A percentile compares a stretch with the other conserved stretches of the same genome.
These are phyloP conservation scores for Mirounga angustirostris DNA, from an alignment of 2,113 vertebrate genomes.

Conservation along the genomic window DNA sequence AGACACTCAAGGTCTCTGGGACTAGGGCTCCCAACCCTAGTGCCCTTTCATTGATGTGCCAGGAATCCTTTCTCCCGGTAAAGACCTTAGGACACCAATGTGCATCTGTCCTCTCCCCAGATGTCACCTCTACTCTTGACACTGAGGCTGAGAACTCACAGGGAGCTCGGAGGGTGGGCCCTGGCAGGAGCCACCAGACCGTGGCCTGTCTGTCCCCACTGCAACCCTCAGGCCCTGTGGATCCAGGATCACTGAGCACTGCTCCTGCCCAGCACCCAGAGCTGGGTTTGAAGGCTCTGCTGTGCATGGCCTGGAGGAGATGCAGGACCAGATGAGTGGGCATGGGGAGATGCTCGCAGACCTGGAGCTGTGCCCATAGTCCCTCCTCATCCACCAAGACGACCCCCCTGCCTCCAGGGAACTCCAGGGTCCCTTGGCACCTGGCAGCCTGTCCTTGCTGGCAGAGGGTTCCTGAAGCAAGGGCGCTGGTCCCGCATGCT, in stretches of 20 bases:
- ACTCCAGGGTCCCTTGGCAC: not conserved
- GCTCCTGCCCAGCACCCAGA: not conserved
- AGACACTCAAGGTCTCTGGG: not conserved
- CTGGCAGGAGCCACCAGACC: too few species aligned
- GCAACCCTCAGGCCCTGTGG: not conserved
- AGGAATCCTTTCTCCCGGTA: not conserved
- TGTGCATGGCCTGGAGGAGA: not conserved
- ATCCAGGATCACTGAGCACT: fast-evolving
- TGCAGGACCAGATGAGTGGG: fast-evolving
- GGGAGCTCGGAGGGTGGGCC: fast-evolving
- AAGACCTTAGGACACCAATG: not conserved
- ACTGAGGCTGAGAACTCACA: not conserved
- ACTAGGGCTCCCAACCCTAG: not conserved
- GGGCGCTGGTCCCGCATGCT: fast-evolving
- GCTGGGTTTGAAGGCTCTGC: not conserved
- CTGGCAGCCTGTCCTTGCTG: not conserved
- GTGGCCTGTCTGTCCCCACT: not conserved
- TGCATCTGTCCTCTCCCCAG: not conserved
- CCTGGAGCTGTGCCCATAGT: not conserved
- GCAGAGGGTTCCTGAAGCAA: not conserved
- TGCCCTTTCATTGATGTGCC: not conserved
- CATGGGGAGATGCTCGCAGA: not conserved
- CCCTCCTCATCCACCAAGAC: not conserved
- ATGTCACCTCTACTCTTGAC: not conserved
- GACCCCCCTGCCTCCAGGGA: not conserved